Base-by-base conservation (phyloP, 2,888 invertebrate genomes). In the Melanotus villosus region DNA sequence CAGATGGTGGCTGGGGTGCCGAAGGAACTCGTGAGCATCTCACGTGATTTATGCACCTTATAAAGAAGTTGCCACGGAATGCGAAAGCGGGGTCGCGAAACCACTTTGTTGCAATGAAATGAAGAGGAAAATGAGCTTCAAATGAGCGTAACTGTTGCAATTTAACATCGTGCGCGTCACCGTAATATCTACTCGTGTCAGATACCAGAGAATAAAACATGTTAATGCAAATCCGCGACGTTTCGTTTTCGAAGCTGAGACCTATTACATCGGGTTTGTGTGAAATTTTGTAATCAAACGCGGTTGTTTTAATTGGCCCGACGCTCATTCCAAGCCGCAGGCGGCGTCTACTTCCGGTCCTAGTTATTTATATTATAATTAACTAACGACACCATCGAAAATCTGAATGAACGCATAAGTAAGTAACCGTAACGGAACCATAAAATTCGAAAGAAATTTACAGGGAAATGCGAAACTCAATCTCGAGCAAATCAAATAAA, bases 41-140 rank as follows among this genome's bases (percentile, higher is more conserved):
- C 75, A 70, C 76, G 80, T 84, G 84, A 84, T 84, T 84, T 83
- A 84, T 84, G 77, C 80, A 80, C 80, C 81, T 83, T 80, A 81
- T 81, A 83, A 83, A 83, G 82, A 82, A 83, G 81, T 81, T 81
- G 80, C 78, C 80, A 71, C 78, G 79, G 79, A 81, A 83, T 81
- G 82, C 76, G 80, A 81, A 77, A 77, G 78, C 75, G 78, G 77
- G 78, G 79, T 77, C 79, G 78, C 77, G 79, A 80, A 82, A 83
- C 81, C 82, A 82, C 82, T 82, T 82, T 83, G 82, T 83, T 82
- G 80, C 81, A 80, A 81, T 80, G 80, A 81, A 84, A 84, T 84
- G 83, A 83, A 82, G 82, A 81, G 80, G 81, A 84, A 84, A 84
- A 84, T 83, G 80, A 82, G 80, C 80, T 79, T 78, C 76, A 80